phyloP scores from a whole-genome alignment of 1,140 invertebrate species.

The Eufriesea mexicana region DNA sequence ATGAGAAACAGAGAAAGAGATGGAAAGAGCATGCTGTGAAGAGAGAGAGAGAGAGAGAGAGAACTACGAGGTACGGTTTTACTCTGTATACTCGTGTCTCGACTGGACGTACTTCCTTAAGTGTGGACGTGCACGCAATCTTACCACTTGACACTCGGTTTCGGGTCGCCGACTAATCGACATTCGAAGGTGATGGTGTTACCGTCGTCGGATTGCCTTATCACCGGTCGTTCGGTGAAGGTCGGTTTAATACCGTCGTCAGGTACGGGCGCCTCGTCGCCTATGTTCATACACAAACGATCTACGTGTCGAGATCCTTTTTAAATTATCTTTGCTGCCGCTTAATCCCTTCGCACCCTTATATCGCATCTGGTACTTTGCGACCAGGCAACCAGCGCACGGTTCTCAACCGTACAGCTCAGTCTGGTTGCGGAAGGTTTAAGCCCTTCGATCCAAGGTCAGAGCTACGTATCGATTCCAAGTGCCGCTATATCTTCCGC shows the following conservation, averaged over 20 bases:
- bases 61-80: too few species aligned
- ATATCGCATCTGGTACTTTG: background rate
- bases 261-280: constrained; percentile 95
- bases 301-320: constrained; percentile 55
- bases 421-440: constrained; percentile 59
- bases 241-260: constrained; percentile 95
- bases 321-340: constrained; percentile 32
- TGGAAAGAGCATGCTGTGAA: background rate
- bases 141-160: constrained; percentile 95
- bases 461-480: constrained; percentile 74
- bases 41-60: background rate
- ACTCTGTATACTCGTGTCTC: too few species aligned
- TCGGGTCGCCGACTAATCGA: constrained; percentile 96
- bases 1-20: background rate
- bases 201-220: constrained; percentile 96
- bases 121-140: constrained; percentile 67
- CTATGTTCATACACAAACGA: constrained; percentile 83
- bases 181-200: constrained; percentile 97
- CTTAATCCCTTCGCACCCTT: constrained; percentile 61
- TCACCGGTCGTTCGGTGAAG: constrained; percentile 97
- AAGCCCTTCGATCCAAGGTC: constrained; percentile 62
- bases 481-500: background rate
- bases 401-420: background rate
- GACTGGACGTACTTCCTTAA: constrained; percentile 40
- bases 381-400: background rate